Percentiles rank a stretch among this genome's conserved stretches.
phyloP scores from a whole-genome alignment of 2,888 invertebrate genomes.

The Euclidia mi region DNA sequence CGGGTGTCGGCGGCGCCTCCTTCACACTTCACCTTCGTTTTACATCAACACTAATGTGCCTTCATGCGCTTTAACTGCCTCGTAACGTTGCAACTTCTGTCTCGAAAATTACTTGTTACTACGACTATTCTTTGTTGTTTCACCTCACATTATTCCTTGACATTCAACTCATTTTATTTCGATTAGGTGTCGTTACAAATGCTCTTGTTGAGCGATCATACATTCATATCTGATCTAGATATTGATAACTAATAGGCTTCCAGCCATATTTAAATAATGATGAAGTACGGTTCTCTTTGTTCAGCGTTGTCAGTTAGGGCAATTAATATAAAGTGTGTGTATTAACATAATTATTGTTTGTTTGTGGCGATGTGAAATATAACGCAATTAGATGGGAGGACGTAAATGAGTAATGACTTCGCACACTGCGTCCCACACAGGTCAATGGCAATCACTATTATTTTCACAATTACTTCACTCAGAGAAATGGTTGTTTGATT shows the following conservation, averaged over 20 bases:
- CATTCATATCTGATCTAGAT: too few relatives aligned
- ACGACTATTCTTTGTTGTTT: conserved; percentile 9
- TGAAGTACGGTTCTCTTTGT: not conserved
- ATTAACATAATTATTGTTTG: conserved; percentile 22
- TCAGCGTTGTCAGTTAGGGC: conserved; percentile 1
- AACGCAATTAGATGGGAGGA: conserved; percentile 65
- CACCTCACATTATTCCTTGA: not conserved
- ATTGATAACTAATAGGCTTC: too few relatives aligned
- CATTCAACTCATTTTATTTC: conserved; percentile 2
- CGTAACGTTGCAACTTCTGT: conserved; percentile 47
- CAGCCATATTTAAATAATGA: not conserved
- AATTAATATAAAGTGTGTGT: conserved; percentile 2
- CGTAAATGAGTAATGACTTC: conserved; percentile 65
- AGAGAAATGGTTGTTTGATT: conserved; percentile 66
- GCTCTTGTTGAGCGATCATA: not conserved
- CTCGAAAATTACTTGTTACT: conserved; percentile 38
- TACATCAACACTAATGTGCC: conserved; percentile 43
- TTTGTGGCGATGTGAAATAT: conserved; percentile 57
- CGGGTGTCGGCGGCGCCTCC: conserved; percentile 33
- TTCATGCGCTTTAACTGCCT: conserved; percentile 43
- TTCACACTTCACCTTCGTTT: conserved; percentile 36
- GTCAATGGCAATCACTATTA: conserved; percentile 61
- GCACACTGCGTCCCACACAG: conserved; percentile 50
- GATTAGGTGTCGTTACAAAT: not conserved
- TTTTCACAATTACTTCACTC: conserved; percentile 63